Conservation (phyloP, 2,113 vertebrate species). For the Nesogale talazaci region DNA sequence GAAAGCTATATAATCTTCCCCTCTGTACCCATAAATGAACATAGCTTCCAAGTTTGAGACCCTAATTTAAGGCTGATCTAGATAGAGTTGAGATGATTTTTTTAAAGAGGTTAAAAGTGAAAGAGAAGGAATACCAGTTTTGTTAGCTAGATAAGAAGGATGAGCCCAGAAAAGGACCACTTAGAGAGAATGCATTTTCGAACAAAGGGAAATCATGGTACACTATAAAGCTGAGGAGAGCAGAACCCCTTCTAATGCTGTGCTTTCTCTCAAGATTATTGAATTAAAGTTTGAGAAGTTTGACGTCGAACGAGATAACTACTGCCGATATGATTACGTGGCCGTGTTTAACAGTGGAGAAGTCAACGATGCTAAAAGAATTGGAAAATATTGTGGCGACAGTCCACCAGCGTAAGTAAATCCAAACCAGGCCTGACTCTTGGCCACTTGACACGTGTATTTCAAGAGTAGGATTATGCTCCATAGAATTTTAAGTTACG, state of each 20-base stretch:
- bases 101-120: constrained; percentile 49
- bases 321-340: constrained; percentile 97
- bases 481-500: neutral
- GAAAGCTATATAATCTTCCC: neutral
- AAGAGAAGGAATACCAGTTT: neutral
- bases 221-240: neutral
- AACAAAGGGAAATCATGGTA: neutral
- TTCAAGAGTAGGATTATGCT: neutral
- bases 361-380: constrained; percentile 95
- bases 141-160: constrained; percentile 8
- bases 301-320: constrained; percentile 97
- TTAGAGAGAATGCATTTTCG: neutral
- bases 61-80: neutral
- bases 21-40: neutral
- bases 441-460: neutral
- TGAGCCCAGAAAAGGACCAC: constrained; percentile 3
- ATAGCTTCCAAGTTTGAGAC: neutral
- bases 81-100: neutral
- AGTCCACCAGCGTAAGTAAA: constrained; percentile 93
- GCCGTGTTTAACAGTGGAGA: constrained; percentile 96
- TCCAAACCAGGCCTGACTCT: neutral
- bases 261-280: constrained; percentile 87
- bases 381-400: constrained; percentile 98
- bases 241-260: neutral
- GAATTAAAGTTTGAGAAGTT: constrained; percentile 99